A percentile compares a stretch with the other conserved stretches of the same genome.
These are phyloP conservation scores for Stichodactyla helianthus DNA, from an alignment of 64 coral and sea anemone genomes.

Conservation along the genomic window DNA sequence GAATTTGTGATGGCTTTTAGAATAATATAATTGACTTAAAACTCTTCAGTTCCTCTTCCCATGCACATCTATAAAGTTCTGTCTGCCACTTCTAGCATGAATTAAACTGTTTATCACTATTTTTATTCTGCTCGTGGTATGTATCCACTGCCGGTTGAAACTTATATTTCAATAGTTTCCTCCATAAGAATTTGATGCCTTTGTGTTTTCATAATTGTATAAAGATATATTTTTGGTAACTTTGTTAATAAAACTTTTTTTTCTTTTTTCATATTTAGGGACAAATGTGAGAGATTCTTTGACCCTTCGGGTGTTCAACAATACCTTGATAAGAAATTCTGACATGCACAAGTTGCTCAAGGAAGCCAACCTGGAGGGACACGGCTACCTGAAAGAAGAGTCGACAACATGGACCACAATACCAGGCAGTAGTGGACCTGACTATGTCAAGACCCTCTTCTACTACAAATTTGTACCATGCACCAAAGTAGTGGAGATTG, in stretches of 20 bases:
- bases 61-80: no score
- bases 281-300: background rate
- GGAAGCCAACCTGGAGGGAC: conserved; percentile 10
- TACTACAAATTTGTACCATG: conserved; percentile 25
- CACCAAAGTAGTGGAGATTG: background rate
- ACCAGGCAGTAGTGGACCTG: background rate
- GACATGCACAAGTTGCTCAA: conserved; percentile 1
- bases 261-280: background rate
- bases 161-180: no score
- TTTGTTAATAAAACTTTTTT: background rate
- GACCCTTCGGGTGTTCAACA: conserved; percentile 23
- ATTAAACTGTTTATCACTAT: no score
- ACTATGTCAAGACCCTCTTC: background rate
- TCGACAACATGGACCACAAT: background rate
- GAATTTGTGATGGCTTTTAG: no score
- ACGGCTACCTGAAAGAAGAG: conserved; percentile 25
- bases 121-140: no score
- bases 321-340: background rate
- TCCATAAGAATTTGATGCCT: no score
- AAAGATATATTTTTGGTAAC: no score
- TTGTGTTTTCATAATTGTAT: no score
- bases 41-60: no score
- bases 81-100: no score
- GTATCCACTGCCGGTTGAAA: no score
- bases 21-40: no score